These are phyloP conservation scores for Molorchus minor DNA, from an alignment of 2,888 invertebrate genomes.

Conservation along the genomic window DNA sequence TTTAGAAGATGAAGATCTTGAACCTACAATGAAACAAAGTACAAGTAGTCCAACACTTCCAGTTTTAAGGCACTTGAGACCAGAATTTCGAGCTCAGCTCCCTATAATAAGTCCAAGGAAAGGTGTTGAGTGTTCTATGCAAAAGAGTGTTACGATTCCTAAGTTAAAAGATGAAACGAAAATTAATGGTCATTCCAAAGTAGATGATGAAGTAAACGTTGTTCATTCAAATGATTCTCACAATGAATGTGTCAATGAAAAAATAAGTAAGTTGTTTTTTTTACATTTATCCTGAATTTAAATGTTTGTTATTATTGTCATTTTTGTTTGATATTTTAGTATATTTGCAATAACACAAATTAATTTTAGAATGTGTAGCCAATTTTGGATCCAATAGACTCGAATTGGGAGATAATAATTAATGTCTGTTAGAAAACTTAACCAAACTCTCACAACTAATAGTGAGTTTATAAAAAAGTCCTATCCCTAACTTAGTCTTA, in stretches of 20 bases:
- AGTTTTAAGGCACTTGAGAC: constrained; percentile 82
- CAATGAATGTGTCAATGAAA: constrained; percentile 32
- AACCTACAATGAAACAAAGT: constrained; percentile 58
- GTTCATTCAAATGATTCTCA: constrained; percentile 30
- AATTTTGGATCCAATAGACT: too few species aligned
- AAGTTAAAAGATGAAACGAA: constrained; percentile 54
- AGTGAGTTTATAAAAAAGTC: too few species aligned
- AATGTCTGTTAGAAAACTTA: too few species aligned
- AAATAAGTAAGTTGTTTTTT: constrained; percentile 35
- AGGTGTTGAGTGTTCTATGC: constrained; percentile 49
- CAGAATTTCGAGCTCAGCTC: constrained; percentile 86
- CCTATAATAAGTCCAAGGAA: constrained; percentile 73
- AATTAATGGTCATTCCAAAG: constrained; percentile 52
- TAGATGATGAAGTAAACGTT: constrained; percentile 43
- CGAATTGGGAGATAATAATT: too few species aligned
- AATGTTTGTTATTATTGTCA: too few species aligned
- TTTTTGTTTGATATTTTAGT: too few species aligned
- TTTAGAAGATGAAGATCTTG: constrained; percentile 51
- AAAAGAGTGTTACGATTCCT: constrained; percentile 59
- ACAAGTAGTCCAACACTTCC: constrained; percentile 69
- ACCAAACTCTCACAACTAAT: too few species aligned
- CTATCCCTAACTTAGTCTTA: too few species aligned
- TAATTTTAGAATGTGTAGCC: too few species aligned
- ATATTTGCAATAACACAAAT: too few species aligned
- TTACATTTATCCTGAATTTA: too few species aligned